Percentiles rank a stretch among this genome's conserved stretches.
Evolutionary conservation across 2,888 invertebrate genomes (phyloP).

Genomic region (Andrena dorsata): DNA sequence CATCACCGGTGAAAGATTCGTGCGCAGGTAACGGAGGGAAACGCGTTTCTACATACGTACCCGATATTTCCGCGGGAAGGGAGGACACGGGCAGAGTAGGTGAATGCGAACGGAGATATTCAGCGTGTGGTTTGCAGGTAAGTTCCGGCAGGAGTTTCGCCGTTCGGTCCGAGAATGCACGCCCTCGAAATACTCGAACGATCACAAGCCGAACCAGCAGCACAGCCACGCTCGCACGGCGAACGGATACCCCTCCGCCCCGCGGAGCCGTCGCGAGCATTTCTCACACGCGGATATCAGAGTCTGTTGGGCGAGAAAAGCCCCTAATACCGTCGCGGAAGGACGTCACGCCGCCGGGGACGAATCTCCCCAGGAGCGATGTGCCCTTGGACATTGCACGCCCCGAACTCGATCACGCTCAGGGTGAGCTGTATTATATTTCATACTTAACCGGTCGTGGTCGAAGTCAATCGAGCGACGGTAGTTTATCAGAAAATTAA

Average conservation of each 20-base stretch:
- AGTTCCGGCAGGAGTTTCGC: conserved; percentile 90
- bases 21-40: too few relatives aligned
- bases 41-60: too few relatives aligned
- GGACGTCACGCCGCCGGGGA: conserved; percentile 35
- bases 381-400: conserved; percentile 33
- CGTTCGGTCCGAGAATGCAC: conserved; percentile 89
- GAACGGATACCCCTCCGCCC: conserved; percentile 63
- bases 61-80: neutral
- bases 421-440: conserved; percentile 65
- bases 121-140: conserved; percentile 86
- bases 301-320: conserved; percentile 60
- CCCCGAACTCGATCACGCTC: conserved; percentile 45
- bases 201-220: conserved; percentile 45
- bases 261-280: conserved; percentile 59
- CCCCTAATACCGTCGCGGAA: conserved; percentile 32
- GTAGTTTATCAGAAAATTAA: neutral
- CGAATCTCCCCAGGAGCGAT: conserved; percentile 53
- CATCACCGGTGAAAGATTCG: too few relatives aligned
- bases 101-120: conserved; percentile 22
- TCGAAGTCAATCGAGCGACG: neutral
- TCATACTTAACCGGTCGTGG: conserved; percentile 35
- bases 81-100: neutral
- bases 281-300: conserved; percentile 61
- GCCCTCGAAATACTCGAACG: conserved; percentile 52
- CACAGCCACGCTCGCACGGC: conserved; percentile 58